A percentile compares a stretch with the other conserved stretches of the same genome.
Conservation (phyloP, 53 echinoderm and acorn worm genomes). For the Patiria pectinifera region DNA sequence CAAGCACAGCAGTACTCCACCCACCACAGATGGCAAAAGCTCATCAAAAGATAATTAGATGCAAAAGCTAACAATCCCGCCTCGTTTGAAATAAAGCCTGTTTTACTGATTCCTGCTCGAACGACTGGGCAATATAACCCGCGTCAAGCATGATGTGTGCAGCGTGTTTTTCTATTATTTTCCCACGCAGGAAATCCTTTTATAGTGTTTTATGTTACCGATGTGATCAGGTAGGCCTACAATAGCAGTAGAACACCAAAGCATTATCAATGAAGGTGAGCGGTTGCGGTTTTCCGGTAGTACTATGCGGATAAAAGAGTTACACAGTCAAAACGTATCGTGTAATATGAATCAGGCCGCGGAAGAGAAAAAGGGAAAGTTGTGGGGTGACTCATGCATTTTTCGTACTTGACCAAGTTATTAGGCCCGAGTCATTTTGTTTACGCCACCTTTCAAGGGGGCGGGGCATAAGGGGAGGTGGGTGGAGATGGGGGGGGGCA, state of each 20-base stretch:
- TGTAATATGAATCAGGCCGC: background rate
- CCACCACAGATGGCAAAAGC: background rate
- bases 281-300: constrained; percentile 11
- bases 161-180: background rate
- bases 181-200: background rate
- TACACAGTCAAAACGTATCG: background rate
- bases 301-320: background rate
- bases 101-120: background rate
- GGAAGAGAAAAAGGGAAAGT: constrained; percentile 10
- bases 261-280: background rate
- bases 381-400: background rate
- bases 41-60: background rate
- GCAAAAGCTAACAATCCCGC: background rate
- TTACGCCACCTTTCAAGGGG: background rate
- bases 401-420: background rate
- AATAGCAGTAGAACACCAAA: background rate
- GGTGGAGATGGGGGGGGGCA: no score
- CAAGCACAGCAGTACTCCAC: background rate
- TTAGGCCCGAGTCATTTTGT: background rate
- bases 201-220: background rate
- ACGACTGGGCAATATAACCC: background rate
- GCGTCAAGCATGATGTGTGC: background rate
- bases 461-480: background rate
- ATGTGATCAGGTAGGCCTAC: background rate
- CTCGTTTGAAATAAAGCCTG: background rate